Percentiles rank a stretch among this genome's conserved stretches.
Conservation (phyloP, 1,140 invertebrate species). For the Drosophila mauritiana region DNA sequence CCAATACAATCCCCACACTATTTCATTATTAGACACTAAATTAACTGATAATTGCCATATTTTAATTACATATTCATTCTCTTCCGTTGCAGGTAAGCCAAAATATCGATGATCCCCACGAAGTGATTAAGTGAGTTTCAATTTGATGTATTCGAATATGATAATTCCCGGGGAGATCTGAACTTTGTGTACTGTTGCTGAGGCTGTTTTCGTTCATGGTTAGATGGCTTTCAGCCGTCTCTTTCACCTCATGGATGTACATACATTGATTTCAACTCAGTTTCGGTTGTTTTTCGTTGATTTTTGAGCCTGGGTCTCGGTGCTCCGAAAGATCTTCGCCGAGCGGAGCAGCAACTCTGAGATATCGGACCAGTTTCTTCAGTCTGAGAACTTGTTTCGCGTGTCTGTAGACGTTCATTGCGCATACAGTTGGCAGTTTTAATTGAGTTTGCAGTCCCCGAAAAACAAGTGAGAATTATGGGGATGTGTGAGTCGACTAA, state of each 20-base stretch:
- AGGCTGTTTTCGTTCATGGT: slow-evolving; percentile 14
- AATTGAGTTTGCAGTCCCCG: slow-evolving; percentile 63
- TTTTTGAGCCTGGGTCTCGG: slow-evolving; percentile 21
- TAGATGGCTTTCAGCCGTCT: slow-evolving; percentile 18
- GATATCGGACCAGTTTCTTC: slow-evolving; percentile 74
- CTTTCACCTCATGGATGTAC: slow-evolving; percentile 18
- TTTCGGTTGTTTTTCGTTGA: slow-evolving; percentile 24
- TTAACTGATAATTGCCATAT: slow-evolving; percentile 4
- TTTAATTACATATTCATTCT: slow-evolving; percentile 17
- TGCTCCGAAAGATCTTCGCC: slow-evolving; percentile 48
- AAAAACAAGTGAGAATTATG: slow-evolving; percentile 12
- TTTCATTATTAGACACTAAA: slow-evolving; percentile 7
- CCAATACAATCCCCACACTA: slow-evolving; percentile 2
- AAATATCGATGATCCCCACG: background rate
- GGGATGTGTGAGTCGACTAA: background rate
- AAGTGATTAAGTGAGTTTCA: slow-evolving; percentile 19
- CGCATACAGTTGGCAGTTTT: slow-evolving; percentile 53
- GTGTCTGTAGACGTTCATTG: slow-evolving; percentile 31
- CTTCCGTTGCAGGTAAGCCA: slow-evolving; percentile 30
- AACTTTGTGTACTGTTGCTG: slow-evolving; percentile 20
- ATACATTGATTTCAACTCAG: slow-evolving; percentile 51
- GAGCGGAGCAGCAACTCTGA: slow-evolving; percentile 41
- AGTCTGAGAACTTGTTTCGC: slow-evolving; percentile 68
- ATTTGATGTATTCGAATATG: slow-evolving; percentile 18
- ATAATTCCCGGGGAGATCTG: slow-evolving; percentile 21